Conservation (phyloP, 2,888 invertebrate species). For the Tricholauxania praeusta region DNA sequence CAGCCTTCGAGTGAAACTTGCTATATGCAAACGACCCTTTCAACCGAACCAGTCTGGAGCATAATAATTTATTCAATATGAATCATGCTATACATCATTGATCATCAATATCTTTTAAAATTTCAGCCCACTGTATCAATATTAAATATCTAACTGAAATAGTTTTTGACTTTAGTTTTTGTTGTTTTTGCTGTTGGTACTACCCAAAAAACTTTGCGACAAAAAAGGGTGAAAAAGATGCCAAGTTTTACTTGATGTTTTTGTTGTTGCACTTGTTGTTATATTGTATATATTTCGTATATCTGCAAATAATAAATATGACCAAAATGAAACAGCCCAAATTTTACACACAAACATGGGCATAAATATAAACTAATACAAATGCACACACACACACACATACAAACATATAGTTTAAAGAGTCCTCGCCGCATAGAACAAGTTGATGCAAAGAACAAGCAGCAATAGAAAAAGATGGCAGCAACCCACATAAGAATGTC, state of each 20-base stretch:
- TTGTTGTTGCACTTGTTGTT: conserved; percentile 32
- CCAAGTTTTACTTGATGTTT: conserved; percentile 25
- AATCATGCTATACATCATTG: too few relatives aligned
- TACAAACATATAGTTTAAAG: neutral
- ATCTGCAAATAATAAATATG: conserved; percentile 65
- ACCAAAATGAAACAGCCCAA: conserved; percentile 65
- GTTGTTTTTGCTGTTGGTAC: conserved; percentile 49
- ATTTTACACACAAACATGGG: conserved; percentile 59
- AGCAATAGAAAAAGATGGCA: conserved; percentile 3
- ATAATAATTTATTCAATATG: too few relatives aligned
- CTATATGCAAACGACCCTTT: too few relatives aligned
- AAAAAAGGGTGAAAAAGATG: too few relatives aligned
- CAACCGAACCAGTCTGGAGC: too few relatives aligned
- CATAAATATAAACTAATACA: conserved; percentile 47
- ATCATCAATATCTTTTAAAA: too few relatives aligned
- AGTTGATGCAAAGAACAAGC: neutral
- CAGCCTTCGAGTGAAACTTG: too few relatives aligned
- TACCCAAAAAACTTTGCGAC: conserved; percentile 37
- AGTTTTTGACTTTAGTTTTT: neutral
- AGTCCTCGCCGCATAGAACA: neutral
- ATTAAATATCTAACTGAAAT: too few relatives aligned
- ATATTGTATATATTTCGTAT: conserved; percentile 47
- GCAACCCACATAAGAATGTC: conserved; percentile 12
- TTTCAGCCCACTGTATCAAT: too few relatives aligned
- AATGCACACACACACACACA: conserved; percentile 41